Evolutionary conservation across 2,888 invertebrate species (phyloP).

Genomic region (Athrips mouffetella): DNA sequence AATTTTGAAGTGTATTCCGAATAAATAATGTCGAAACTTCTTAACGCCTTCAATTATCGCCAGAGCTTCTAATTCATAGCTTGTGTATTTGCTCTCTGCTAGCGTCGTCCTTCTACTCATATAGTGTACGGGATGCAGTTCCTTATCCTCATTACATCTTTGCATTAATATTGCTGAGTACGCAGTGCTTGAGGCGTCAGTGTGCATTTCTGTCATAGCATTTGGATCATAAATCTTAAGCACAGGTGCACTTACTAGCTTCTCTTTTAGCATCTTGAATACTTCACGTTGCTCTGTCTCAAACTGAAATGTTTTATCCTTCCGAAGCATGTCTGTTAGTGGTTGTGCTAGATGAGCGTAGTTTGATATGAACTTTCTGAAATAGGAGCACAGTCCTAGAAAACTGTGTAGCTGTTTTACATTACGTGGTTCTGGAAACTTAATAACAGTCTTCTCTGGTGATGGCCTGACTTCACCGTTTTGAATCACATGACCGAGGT

Average conservation of each 20-base stretch:
- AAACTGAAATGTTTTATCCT: conserved; percentile 14
- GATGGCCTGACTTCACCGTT: conserved; percentile 19
- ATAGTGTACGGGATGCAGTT: neutral
- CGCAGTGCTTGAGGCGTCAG: no score
- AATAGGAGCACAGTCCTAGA: conserved; percentile 24
- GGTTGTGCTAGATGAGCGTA: conserved; percentile 19
- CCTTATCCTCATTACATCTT: neutral
- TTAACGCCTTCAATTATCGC: neutral
- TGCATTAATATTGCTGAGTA: neutral
- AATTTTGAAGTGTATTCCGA: neutral
- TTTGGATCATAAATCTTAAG: neutral
- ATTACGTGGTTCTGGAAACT: conserved; percentile 23
- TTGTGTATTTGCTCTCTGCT: neutral
- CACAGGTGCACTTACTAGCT: neutral
- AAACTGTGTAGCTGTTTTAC: conserved; percentile 25
- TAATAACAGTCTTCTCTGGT: conserved; percentile 22
- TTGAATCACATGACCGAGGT: conserved; percentile 25
- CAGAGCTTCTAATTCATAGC: neutral
- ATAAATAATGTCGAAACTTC: neutral
- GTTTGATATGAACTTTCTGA: conserved; percentile 24
- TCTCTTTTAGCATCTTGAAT: no score
- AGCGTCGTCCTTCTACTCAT: neutral
- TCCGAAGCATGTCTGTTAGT: conserved; percentile 18
- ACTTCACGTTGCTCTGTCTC: neutral
- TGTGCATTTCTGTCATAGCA: neutral